Evolutionary conservation across 2,113 vertebrate genomes (phyloP), one percentile per base, ranked within the genome.

Genomic region (Sapajus apella): DNA sequence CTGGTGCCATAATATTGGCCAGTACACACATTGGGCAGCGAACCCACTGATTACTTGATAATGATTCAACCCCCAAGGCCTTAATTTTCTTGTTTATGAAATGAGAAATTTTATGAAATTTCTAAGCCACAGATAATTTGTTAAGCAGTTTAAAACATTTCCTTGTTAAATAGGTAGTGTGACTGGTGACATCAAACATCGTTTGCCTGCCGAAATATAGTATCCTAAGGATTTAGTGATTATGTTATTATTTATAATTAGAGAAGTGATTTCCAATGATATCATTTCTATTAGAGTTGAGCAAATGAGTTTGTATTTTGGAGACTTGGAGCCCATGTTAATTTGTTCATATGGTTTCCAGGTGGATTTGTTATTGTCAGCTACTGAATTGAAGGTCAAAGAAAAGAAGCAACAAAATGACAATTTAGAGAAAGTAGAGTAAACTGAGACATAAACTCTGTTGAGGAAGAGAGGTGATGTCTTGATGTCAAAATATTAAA

Each of bases 81-180:
- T 56, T n/a, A 18, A 52, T 61, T 80, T 96, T n/a, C 56, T 92
- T 61, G 4, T 77, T 70, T 95, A 32, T 72, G 72, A 90, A 94
- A 90, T 91, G 43, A 93, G 88, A 50, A 70, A 56, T 77, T 91
- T 91, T 43, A 27, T 64, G 45, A 92, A 37, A 47, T 82, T 47
- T 58, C 14, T 6, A n/a, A 58, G 14, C 12, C 40, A 23, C 16
- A 25, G 23, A n/a, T 84, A 11, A 70, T n/a, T 27, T 72, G 14
- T 68, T 66, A 82, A 79, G 61, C 6, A 47, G 50, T 66, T 73
- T 64, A 9, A 52, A 73, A 40, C 18, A 3, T 16, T 90, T 86
- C 23, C 77, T 52, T 66, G 37, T 92, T 86, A 27, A 61, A 17
- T 72, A 52, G 6, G 0, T 30, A 32, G 4, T 37, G 11, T 82